Evolutionary conservation across 1,140 invertebrate species (phyloP).

Genomic region (Lasaia peninsularis): DNA sequence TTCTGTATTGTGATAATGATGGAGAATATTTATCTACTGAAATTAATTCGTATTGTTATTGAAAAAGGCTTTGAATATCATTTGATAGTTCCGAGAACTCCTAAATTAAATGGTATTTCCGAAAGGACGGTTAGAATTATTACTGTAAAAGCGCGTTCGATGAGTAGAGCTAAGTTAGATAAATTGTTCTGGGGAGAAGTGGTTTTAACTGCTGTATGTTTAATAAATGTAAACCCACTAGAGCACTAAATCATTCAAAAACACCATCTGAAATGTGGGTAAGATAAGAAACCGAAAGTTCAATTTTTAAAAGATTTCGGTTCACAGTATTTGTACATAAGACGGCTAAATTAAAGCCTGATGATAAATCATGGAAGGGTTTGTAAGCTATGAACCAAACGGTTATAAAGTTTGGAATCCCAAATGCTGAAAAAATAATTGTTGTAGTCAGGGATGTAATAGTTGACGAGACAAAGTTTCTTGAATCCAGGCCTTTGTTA

Average conservation of each 20-base stretch:
- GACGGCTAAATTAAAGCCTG: conserved; percentile 55
- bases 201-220: conserved; percentile 54
- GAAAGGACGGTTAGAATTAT: conserved; percentile 71
- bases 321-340: conserved; percentile 61
- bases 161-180: conserved; percentile 37
- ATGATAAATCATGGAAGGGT: conserved; percentile 55
- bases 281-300: conserved; percentile 60
- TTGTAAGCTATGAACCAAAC: conserved; percentile 65
- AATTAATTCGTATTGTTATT: conserved; percentile 55
- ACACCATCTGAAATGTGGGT: conserved; percentile 74
- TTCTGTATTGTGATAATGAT: conserved; percentile 64
- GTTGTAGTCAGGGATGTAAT: conserved; percentile 55
- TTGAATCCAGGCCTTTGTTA: conserved; percentile 31
- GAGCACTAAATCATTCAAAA: conserved; percentile 42
- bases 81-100: conserved; percentile 63
- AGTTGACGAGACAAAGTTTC: conserved; percentile 55
- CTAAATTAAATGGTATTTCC: conserved; percentile 74
- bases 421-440: conserved; percentile 44
- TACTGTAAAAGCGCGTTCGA: conserved; percentile 58
- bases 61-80: conserved; percentile 70
- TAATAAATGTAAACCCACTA: conserved; percentile 68
- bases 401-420: conserved; percentile 60
- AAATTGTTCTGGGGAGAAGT: conserved; percentile 57
- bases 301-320: conserved; percentile 73
- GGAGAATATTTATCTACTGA: conserved; percentile 59